Conservation (phyloP, 2,797 vertebrate genomes). For the Eremophila alpestris region DNA sequence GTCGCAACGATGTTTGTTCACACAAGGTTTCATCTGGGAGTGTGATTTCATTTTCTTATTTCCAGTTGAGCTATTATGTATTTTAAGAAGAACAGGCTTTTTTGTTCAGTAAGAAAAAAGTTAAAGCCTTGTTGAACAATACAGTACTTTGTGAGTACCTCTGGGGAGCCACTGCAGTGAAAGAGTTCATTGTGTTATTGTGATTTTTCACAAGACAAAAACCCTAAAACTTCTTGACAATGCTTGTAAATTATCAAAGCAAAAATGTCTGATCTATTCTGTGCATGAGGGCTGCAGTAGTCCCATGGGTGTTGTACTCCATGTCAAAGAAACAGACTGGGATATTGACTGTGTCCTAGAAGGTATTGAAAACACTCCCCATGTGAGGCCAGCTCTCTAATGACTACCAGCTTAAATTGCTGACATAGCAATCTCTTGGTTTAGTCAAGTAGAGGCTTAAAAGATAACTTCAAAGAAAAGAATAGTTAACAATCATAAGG, state of each 20-base stretch:
- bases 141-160: neutral
- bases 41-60: neutral
- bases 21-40: neutral
- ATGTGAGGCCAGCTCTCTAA: neutral
- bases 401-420: neutral
- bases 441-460: neutral
- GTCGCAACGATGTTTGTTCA: neutral
- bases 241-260: neutral
- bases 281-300: neutral
- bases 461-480: neutral
- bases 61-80: neutral
- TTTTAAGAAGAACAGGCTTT: neutral
- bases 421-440: neutral
- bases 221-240: neutral
- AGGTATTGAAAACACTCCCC: neutral
- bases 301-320: neutral
- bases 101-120: neutral
- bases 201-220: neutral
- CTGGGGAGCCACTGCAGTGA: neutral
- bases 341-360: neutral
- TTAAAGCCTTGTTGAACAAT: neutral
- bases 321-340: neutral
- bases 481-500: neutral
- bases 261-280: neutral
- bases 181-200: neutral